These are phyloP conservation scores for Cygnus atratus DNA, from an alignment of 2,113 vertebrate species.

Conservation along the genomic window DNA sequence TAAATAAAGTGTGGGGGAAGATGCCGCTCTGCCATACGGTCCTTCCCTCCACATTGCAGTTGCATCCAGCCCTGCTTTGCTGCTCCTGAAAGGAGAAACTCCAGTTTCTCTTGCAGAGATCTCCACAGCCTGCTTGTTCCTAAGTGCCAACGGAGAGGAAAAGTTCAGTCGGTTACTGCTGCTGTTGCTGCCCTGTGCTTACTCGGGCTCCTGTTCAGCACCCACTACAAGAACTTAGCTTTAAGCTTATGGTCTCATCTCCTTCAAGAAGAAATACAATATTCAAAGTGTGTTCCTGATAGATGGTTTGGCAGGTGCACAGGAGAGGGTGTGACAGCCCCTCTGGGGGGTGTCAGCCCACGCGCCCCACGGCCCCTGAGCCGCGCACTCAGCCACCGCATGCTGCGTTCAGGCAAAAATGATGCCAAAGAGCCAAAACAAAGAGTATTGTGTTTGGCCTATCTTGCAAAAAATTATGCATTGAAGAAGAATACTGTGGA, in stretches of 20 bases:
- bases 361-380: neutral
- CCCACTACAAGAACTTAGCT: neutral
- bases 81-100: neutral
- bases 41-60: neutral
- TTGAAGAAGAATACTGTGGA: neutral
- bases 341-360: neutral
- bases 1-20: neutral
- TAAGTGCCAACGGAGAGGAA: neutral
- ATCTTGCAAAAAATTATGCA: slow-evolving; percentile 60
- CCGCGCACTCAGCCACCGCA: neutral
- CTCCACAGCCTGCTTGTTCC: neutral
- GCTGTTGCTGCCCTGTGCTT: neutral
- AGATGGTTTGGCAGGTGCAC: neutral
- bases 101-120: neutral
- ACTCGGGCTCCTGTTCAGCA: neutral
- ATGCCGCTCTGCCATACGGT: neutral
- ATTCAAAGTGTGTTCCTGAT: neutral
- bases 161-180: neutral
- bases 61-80: neutral
- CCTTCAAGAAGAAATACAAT: neutral
- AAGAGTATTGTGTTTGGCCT: slow-evolving; percentile 43
- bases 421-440: slow-evolving; percentile 45
- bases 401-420: neutral
- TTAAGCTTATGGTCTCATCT: neutral
- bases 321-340: neutral